A percentile compares a stretch with the other conserved stretches of the same genome.
These are phyloP conservation scores for Psammodynastes pulverulentus DNA, from an alignment of 2,113 vertebrate species.

Conservation along the genomic window DNA sequence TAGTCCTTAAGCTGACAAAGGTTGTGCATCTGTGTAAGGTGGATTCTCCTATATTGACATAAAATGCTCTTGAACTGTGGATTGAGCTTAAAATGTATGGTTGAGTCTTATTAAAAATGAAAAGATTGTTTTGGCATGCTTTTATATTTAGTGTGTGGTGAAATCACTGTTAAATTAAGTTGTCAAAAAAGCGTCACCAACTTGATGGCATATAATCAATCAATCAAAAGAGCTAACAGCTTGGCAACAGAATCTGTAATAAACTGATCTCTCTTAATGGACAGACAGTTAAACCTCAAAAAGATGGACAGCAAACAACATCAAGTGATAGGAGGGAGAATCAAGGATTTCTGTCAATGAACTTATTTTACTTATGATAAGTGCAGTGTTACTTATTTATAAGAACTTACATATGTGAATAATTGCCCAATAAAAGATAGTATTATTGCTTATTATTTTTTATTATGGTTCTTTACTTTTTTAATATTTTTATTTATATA, in stretches of 20 bases:
- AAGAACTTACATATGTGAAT: not conserved
- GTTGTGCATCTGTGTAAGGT: not conserved
- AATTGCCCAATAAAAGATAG: not conserved
- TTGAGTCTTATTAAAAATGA: not conserved
- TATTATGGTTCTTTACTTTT: too few relatives aligned
- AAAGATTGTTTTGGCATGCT: not conserved
- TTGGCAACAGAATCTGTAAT: not conserved
- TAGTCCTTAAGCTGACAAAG: not conserved
- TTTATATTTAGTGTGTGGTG: not conserved
- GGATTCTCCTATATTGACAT: not conserved
- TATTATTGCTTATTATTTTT: not conserved
- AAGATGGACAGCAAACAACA: not conserved
- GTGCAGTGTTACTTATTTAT: not conserved
- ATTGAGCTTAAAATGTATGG: not conserved
- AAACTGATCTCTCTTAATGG: not conserved
- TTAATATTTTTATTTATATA: too few relatives aligned
- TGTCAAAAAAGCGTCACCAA: not conserved
- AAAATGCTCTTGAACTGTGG: not conserved
- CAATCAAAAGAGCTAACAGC: not conserved
- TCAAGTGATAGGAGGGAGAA: not conserved
- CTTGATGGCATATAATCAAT: not conserved
- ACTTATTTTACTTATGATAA: not conserved
- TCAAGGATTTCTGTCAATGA: not conserved
- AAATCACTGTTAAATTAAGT: not conserved
- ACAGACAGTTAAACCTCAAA: not conserved